Conservation (phyloP, 2,113 vertebrate genomes). For the Noctilio leporinus region DNA sequence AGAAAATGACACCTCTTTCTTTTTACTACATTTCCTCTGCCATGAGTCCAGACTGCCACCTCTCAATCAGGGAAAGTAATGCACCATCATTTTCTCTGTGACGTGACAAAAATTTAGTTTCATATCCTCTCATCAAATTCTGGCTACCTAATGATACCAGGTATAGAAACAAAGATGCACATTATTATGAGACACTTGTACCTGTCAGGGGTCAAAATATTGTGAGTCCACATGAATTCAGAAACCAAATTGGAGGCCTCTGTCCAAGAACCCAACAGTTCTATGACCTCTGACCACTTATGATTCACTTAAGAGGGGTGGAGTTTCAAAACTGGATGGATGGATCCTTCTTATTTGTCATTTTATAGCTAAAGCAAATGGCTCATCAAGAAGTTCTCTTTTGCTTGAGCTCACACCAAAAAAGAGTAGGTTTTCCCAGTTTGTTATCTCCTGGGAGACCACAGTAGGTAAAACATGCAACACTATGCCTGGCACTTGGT, state of each 20-base stretch:
- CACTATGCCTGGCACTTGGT: neutral
- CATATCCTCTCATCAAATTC: neutral
- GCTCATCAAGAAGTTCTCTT: neutral
- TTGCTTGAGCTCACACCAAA: neutral
- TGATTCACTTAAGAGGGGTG: neutral
- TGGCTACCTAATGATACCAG: constrained; percentile 21
- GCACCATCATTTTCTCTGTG: neutral
- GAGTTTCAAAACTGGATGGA: neutral
- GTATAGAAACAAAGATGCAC: neutral
- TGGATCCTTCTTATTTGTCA: neutral
- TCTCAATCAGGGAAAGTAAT: neutral
- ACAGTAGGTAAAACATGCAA: neutral
- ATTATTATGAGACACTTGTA: neutral
- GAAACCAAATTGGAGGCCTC: neutral
- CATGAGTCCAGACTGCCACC: neutral
- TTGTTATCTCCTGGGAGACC: neutral
- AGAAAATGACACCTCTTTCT: neutral
- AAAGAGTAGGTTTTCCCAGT: neutral
- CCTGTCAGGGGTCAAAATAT: neutral
- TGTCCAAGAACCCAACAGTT: neutral
- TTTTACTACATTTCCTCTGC: neutral
- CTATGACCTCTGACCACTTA: neutral
- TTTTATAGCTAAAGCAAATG: neutral
- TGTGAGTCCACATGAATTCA: neutral
- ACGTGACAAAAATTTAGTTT: neutral